Evolutionary conservation across 2,113 vertebrate genomes (phyloP), one percentile per base, ranked within the genome.

Genomic region (Toxostoma redivivum): DNA sequence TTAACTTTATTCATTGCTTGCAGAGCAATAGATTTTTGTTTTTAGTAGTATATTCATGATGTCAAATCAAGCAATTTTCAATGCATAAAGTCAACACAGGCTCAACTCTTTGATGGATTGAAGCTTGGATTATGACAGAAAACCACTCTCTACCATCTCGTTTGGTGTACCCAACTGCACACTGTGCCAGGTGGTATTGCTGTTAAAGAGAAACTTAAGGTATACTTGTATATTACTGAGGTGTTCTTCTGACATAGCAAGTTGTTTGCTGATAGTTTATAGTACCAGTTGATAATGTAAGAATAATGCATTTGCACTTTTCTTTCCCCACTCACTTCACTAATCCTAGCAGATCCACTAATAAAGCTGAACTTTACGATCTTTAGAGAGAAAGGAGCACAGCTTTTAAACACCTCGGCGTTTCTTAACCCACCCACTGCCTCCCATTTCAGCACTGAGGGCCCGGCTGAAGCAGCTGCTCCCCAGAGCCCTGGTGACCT

Each of bases 61-160:
- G 48, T 60, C 86, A 91, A 81, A 89, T 57, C 20, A 37, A 58
- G 77, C 40, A 90, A 81, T 45, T 85, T 79, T 92, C 62, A 90
- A 80, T 62, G 56, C 35, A 90, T 88, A 88, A 96, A 95, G 90
- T 89, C 81, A 95, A 94, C 82, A 74, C 5, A 88, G 51, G 53
- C 74, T 82, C 51, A 94, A 83, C 54, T 80, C 90, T 88, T 66
- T 85, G 92, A 90, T 62, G 40, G 31, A 83, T 8, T 47, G 65
- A 82, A 91, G 69, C 45, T 70, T 56, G 61, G 77, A 80, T 64
- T 87, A 64, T 79, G 40, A 82, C 54, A 77, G 54, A 54, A 89
- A 91, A 89, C 50, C 2, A 1, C 47, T 74, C 89, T n/a, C 21
- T 86, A 74, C 35, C 8, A 0, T 78, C 54, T 73, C 62, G 57